phyloP scores from a whole-genome alignment of 1,140 invertebrate species.

The Trigoniulus corallinus region DNA sequence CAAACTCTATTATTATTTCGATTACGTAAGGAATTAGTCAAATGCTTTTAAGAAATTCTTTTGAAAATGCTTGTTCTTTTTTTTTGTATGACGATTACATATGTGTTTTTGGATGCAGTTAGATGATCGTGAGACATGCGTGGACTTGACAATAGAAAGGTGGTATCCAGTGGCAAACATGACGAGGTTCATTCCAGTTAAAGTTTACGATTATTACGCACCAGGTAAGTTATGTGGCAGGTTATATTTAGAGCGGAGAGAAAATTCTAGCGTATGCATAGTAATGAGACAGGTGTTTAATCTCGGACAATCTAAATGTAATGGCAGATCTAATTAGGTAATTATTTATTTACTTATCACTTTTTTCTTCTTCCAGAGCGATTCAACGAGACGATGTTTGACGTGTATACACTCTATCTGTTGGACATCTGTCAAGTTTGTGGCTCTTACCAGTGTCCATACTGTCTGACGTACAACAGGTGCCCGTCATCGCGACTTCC shows the following conservation, averaged over 20 bases:
- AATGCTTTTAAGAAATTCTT: background rate
- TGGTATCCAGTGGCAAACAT: constrained; percentile 95
- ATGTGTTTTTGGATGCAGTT: constrained; percentile 45
- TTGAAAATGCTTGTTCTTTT: constrained; percentile 1
- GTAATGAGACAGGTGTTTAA: too few species aligned
- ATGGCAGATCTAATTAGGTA: background rate
- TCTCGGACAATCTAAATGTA: background rate
- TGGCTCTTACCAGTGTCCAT: constrained; percentile 92
- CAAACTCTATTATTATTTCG: constrained; percentile 87
- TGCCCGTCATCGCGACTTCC: too few species aligned
- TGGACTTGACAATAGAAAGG: constrained; percentile 78
- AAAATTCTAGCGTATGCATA: too few species aligned
- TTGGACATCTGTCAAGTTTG: constrained; percentile 96
- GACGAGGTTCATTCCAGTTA: constrained; percentile 73
- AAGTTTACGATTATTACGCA: constrained; percentile 91
- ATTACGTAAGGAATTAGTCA: constrained; percentile 49
- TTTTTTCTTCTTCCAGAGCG: constrained; percentile 47
- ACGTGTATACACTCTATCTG: constrained; percentile 67
- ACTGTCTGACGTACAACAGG: constrained; percentile 45
- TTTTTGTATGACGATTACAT: too few species aligned
- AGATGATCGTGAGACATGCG: constrained; percentile 63
- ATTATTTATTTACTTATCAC: constrained; percentile 7
- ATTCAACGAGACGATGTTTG: constrained; percentile 86
- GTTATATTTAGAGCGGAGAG: too few species aligned
- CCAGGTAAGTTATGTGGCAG: constrained; percentile 48